phyloP scores from a whole-genome alignment of 2,113 vertebrate genomes.

The Neogobius melanostomus region DNA sequence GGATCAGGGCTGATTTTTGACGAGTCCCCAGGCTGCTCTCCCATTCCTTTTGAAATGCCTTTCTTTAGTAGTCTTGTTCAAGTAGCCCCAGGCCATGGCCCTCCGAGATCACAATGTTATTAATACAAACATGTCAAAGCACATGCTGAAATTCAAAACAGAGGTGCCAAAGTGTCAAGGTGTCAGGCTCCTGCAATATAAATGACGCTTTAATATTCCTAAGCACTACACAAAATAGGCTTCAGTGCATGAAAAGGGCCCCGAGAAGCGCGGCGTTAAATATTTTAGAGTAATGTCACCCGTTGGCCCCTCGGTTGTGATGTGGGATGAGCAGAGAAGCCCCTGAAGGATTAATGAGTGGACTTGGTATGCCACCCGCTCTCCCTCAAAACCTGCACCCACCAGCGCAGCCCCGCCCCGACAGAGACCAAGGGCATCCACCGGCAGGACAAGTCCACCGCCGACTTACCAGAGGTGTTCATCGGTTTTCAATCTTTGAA shows the following conservation, averaged over 20 bases:
- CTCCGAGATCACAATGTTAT: conserved; percentile 84
- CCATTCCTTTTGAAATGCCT: conserved; percentile 84
- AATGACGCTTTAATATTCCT: conserved; percentile 79
- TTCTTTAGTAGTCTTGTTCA: conserved; percentile 81
- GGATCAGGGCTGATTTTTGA: conserved; percentile 77
- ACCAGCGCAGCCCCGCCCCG: background rate
- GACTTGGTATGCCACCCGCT: conserved; percentile 27
- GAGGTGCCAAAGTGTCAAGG: conserved; percentile 80
- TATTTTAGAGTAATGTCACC: conserved; percentile 66
- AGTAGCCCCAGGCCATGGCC: conserved; percentile 81
- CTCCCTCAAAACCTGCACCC: conserved; percentile 4
- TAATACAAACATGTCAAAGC: conserved; percentile 84
- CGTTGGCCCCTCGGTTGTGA: conserved; percentile 42
- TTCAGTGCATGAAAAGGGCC: conserved; percentile 64
- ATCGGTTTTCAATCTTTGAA: background rate
- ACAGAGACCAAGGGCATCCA: conserved; percentile 31
- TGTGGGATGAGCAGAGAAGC: conserved; percentile 44
- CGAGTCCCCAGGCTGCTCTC: conserved; percentile 81
- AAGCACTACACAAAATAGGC: conserved; percentile 71
- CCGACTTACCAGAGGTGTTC: conserved; percentile 36
- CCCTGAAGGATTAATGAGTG: conserved; percentile 50
- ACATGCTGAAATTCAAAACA: conserved; percentile 81
- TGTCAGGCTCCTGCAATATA: conserved; percentile 80
- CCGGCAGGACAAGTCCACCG: conserved; percentile 36
- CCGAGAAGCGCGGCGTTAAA: conserved; percentile 50